phyloP scores from a whole-genome alignment of 2,797 vertebrate species.

The Triplophysa bombifrons region DNA sequence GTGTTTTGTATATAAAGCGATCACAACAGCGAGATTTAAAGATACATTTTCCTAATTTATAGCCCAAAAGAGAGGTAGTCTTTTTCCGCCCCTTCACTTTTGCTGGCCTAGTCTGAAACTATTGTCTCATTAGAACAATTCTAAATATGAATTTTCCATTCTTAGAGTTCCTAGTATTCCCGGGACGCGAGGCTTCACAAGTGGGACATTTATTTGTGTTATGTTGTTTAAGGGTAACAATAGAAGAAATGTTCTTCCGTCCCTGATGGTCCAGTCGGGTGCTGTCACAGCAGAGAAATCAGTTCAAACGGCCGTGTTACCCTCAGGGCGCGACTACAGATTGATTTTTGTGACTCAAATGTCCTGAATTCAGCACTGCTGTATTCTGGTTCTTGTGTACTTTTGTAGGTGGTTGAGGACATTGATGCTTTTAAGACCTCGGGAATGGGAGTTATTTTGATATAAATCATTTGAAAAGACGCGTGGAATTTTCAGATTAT shows the following conservation, averaged over 20 bases:
- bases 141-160: constrained; percentile 8
- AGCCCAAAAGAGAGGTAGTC: not conserved
- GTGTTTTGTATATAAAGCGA: constrained; percentile 14
- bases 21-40: constrained; percentile 3
- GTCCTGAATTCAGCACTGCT: not conserved
- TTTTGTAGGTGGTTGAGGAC: constrained; percentile 42
- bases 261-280: constrained; percentile 40
- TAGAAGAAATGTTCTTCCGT: constrained; percentile 50
- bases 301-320: constrained; percentile 12
- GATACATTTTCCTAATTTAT: constrained; percentile 7
- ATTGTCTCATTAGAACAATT: constrained; percentile 1
- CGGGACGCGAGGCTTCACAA: constrained; percentile 3
- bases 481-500: constrained; percentile 37
- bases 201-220: constrained; percentile 34
- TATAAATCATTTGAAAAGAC: constrained; percentile 27
- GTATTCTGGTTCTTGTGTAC: not conserved
- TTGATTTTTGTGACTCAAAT: constrained; percentile 21
- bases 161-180: not conserved
- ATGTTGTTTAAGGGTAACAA: constrained; percentile 49
- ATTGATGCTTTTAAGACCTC: constrained; percentile 23
- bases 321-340: constrained; percentile 34
- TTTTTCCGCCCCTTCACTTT: constrained; percentile 4
- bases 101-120: constrained; percentile 1
- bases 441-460: constrained; percentile 27
- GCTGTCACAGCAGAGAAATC: constrained; percentile 34